Base-by-base conservation (phyloP, 2,888 invertebrate genomes). In the Theodoxus fluviatilis region DNA sequence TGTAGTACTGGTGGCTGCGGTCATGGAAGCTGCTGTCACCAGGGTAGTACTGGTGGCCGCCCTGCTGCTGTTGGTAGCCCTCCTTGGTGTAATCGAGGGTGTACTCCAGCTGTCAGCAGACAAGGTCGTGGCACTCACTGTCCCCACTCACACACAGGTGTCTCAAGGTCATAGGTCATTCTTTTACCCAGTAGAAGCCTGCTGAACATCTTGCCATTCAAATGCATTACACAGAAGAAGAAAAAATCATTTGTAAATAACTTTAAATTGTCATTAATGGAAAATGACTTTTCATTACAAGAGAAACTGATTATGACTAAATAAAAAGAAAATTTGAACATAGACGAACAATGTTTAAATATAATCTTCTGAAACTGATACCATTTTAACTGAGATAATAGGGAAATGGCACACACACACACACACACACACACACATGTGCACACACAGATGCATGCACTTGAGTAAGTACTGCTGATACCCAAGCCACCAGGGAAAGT, bases 41-140 rank as follows among this genome's bases (percentile, higher is more conserved):
- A n/a, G 22, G 28, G 52, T 22, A 52, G 49, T 22, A 25, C 6
- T 22, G 25, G 4, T 28, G 25, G 3, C 67, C 66, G 49, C 65
- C 22, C n/a, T 75, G 66, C 15, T 78, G 67, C 25, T 75, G 76
- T 40, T 84, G 74, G 69, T 81, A 69, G 3, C 89, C 88, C 76
- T 87, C 87, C 75, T 87, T 74, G 69, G 80, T 68, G 3, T 88
- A 88, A 76, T 87, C 87, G 75, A 86, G 59, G 1, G 84, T 86
- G 75, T 88, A 89, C 73, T 88, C 88, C 75, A 88, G 74, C 88
- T 88, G 75, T 12, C 76, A 64, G 35, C 22, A 28, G 38, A 57
- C 40, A 43, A 47, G 47, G 25, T 47, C 9, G 31, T 47, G 47
- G 47, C 28, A 40, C 22, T n/a, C 22, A 61, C 15, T 15, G 57